Conservation (phyloP, 2,888 invertebrate species). For the Himalopsyche kuldschensis region DNA sequence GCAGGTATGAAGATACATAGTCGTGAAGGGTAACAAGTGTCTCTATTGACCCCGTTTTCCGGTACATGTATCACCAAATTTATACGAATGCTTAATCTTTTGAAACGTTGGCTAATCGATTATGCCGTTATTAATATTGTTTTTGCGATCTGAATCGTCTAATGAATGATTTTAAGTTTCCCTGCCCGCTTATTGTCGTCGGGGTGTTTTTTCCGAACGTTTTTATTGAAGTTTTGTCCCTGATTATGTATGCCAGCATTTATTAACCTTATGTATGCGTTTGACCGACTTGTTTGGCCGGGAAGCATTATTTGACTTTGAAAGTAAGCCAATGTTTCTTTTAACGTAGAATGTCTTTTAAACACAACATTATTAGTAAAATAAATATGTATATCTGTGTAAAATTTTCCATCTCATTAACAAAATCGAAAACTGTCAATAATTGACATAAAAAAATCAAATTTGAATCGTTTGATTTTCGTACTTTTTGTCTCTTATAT, state of each 20-base stretch:
- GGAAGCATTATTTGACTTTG: background rate
- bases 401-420: no score
- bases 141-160: background rate
- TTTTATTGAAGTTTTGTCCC: background rate
- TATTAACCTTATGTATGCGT: background rate
- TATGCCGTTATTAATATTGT: background rate
- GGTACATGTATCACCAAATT: background rate
- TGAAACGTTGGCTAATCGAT: background rate
- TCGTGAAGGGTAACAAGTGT: no score
- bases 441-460: no score
- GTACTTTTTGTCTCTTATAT: no score
- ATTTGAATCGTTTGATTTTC: no score
- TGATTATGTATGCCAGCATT: background rate
- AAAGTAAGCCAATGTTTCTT: background rate
- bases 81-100: background rate
- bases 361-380: background rate
- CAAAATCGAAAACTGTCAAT: no score
- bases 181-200: background rate
- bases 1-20: no score
- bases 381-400: no score
- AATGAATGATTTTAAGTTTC: background rate
- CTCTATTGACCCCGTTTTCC: no score
- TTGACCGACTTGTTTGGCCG: background rate
- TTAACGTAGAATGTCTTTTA: background rate
- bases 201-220: background rate